Percentiles rank a stretch among this genome's conserved stretches.
Evolutionary conservation across 2,113 vertebrate genomes (phyloP).

Genomic region (Notothenia coriiceps): DNA sequence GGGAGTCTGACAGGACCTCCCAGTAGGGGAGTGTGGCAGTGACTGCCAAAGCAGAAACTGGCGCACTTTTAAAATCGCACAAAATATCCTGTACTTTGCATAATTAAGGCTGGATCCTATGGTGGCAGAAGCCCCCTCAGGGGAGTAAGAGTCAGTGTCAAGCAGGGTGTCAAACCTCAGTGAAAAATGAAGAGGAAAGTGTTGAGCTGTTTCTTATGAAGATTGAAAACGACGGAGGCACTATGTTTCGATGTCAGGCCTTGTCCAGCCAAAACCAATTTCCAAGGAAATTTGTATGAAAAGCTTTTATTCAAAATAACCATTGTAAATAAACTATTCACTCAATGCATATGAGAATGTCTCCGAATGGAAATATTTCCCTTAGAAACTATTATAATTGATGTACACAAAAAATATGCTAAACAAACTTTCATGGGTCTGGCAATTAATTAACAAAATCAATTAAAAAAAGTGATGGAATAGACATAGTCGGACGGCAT

Average conservation of each 20-base stretch:
- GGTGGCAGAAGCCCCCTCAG: slow-evolving; percentile 77
- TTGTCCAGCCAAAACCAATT: slow-evolving; percentile 46
- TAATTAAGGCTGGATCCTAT: slow-evolving; percentile 83
- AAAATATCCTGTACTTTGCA: slow-evolving; percentile 86
- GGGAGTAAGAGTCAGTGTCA: slow-evolving; percentile 77
- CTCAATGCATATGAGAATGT: neutral
- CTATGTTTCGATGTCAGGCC: slow-evolving; percentile 45
- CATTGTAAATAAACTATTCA: slow-evolving; percentile 10
- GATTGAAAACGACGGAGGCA: slow-evolving; percentile 37
- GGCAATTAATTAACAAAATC: slow-evolving; percentile 74
- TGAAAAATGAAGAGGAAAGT: slow-evolving; percentile 72
- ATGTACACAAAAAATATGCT: slow-evolving; percentile 39
- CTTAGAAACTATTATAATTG: slow-evolving; percentile 9
- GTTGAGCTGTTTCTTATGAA: slow-evolving; percentile 65
- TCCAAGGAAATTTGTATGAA: slow-evolving; percentile 1
- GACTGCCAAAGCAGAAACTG: slow-evolving; percentile 81
- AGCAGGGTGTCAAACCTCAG: slow-evolving; percentile 74
- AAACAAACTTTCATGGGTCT: slow-evolving; percentile 58
- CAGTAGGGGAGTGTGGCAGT: slow-evolving; percentile 79
- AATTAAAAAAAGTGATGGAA: slow-evolving; percentile 69
- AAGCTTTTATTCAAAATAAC: slow-evolving; percentile 23
- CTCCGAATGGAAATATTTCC: slow-evolving; percentile 20
- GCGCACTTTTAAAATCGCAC: slow-evolving; percentile 82
- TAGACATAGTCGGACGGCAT: slow-evolving; percentile 50
- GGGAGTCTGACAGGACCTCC: slow-evolving; percentile 85